Conservation (phyloP, 2,888 invertebrate species). For the Pteria penguin region DNA sequence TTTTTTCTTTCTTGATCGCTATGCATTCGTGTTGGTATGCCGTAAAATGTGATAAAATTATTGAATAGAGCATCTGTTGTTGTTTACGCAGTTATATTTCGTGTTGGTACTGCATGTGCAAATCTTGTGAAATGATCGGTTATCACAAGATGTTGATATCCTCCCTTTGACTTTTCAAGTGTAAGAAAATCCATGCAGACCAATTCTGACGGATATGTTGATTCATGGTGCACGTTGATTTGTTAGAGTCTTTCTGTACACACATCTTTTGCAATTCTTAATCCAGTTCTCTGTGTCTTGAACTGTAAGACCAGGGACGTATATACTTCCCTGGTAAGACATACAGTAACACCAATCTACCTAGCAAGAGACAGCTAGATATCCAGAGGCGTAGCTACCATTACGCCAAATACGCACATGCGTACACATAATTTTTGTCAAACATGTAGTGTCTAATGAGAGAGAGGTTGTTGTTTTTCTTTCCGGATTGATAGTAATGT, state of each 20-base stretch:
- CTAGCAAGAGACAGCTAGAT: no score
- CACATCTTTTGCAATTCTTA: constrained; percentile 5
- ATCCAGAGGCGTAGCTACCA: no score
- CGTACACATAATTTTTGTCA: no score
- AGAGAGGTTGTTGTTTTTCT: no score
- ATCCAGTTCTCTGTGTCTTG: constrained; percentile 22
- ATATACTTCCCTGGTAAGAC: no score
- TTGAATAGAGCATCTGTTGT: constrained; percentile 9
- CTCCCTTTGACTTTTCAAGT: constrained; percentile 19
- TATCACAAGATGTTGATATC: constrained; percentile 15
- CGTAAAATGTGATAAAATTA: constrained; percentile 6
- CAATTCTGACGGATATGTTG: constrained; percentile 17
- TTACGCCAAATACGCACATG: no score
- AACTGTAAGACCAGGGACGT: no score
- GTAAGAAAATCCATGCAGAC: constrained; percentile 28
- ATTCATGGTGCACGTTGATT: not conserved
- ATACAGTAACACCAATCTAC: no score
- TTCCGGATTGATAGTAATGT: no score
- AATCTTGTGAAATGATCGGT: constrained; percentile 31
- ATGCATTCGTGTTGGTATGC: constrained; percentile 14
- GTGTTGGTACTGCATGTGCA: no score
- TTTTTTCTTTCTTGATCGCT: no score
- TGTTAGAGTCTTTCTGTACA: constrained; percentile 3
- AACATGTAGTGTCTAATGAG: no score
- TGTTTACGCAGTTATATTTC: constrained; percentile 30